Evolutionary conservation across 37 sponge, comb jelly and placozoan species (phyloP).

Genomic region (Corticium candelabrum): DNA sequence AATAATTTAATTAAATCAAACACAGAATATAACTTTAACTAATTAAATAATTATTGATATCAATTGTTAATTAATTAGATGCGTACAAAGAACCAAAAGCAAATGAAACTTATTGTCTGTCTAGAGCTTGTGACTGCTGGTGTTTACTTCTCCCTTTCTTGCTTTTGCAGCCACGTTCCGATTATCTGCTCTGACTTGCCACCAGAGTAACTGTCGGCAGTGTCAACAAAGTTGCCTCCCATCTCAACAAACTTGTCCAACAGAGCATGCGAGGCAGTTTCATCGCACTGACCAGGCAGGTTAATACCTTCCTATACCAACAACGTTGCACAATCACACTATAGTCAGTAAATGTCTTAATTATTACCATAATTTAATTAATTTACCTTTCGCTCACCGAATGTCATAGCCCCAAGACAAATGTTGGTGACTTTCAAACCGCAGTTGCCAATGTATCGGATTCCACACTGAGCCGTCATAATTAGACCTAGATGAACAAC

Average conservation of each 20-base stretch:
- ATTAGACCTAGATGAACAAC: neutral
- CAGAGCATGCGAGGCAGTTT: conserved; percentile 44
- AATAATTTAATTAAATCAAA: too few species aligned
- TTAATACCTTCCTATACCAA: too few species aligned
- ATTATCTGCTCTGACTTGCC: conserved; percentile 54
- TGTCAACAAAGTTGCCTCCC: conserved; percentile 92
- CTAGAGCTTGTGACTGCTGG: neutral
- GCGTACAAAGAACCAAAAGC: too few species aligned
- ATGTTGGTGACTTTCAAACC: conserved; percentile 75
- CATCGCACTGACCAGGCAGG: conserved; percentile 69
- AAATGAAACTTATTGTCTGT: neutral
- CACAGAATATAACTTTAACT: too few species aligned
- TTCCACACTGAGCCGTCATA: neutral
- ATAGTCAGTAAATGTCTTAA: too few species aligned
- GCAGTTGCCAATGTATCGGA: conserved; percentile 45
- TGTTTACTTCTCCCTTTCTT: conserved; percentile 10
- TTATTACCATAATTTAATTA: too few species aligned
- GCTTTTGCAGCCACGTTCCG: conserved; percentile 56
- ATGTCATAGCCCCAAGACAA: conserved; percentile 86
- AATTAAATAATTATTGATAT: too few species aligned
- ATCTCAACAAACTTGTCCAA: conserved; percentile 62
- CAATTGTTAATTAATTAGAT: too few species aligned
- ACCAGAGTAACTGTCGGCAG: conserved; percentile 68
- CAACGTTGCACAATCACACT: neutral
- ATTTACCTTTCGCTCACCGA: conserved; percentile 59